A percentile compares a stretch with the other conserved stretches of the same genome.
Evolutionary conservation across 2,888 invertebrate species (phyloP).

Genomic region (Oscheius sp.): DNA sequence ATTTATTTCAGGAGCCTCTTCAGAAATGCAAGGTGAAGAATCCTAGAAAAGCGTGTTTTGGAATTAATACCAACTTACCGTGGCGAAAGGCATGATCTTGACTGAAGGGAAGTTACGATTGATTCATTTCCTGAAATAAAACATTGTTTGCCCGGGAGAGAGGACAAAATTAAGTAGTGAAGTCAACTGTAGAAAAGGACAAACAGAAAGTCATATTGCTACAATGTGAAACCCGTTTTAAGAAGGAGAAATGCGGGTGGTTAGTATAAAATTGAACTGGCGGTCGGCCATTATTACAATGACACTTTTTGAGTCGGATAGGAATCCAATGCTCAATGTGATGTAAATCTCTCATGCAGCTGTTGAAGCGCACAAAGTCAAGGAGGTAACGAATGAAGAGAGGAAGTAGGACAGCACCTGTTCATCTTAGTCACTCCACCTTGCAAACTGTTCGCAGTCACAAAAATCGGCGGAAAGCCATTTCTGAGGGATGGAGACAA

Average conservation of each 20-base stretch:
- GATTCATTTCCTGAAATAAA: too few relatives aligned
- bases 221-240: conserved; percentile 17
- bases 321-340: background rate
- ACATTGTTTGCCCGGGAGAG: too few relatives aligned
- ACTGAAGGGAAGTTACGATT: too few relatives aligned
- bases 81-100: conserved; percentile 17
- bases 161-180: background rate
- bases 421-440: background rate
- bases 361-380: conserved; percentile 5
- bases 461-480: conserved; percentile 8
- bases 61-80: background rate
- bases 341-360: conserved; percentile 3
- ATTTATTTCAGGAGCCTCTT: conserved; percentile 16
- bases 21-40: conserved; percentile 14
- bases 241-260: conserved; percentile 4
- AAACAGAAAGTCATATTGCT: conserved; percentile 9
- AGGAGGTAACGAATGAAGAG: conserved; percentile 16
- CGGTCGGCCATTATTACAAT: conserved; percentile 25
- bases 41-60: conserved; percentile 6
- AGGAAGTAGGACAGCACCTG: conserved; percentile 15
- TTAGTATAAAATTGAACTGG: conserved; percentile 31
- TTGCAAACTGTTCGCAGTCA: background rate
- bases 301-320: conserved; percentile 22
- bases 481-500: background rate
- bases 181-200: background rate